These are phyloP conservation scores for Ceuthmochares aereus DNA, from an alignment of 2,113 vertebrate genomes.

Conservation along the genomic window DNA sequence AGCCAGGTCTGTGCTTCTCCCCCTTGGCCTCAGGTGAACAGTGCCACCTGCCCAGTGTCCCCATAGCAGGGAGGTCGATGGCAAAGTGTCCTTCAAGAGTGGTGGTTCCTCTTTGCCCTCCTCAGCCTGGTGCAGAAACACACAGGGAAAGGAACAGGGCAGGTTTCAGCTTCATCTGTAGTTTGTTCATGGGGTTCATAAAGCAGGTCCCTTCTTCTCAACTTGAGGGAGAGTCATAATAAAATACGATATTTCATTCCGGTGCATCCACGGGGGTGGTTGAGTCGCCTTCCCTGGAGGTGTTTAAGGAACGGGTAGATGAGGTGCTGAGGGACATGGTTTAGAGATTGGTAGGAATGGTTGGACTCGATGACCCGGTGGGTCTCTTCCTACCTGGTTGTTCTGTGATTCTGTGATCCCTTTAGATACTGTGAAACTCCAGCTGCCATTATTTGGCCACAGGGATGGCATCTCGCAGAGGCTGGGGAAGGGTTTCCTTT, in stretches of 20 bases:
- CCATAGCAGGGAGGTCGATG: neutral
- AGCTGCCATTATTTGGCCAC: neutral
- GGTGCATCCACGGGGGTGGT: no score
- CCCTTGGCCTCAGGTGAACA: neutral
- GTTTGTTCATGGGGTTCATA: neutral
- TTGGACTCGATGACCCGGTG: no score
- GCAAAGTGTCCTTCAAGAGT: neutral
- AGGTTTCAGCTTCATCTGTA: neutral
- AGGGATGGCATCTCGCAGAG: rapidly evolving
- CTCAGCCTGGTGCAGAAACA: neutral
- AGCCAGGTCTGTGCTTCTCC: neutral
- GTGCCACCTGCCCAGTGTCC: rapidly evolving
- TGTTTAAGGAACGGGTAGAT: no score
- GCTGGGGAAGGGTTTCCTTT: neutral
- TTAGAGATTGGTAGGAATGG: no score
- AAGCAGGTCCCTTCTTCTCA: neutral
- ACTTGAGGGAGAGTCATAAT: neutral
- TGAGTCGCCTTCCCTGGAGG: no score
- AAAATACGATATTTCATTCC: neutral
- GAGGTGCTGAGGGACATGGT: no score
- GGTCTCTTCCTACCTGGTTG: no score
- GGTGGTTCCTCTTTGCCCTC: neutral
- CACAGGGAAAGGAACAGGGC: neutral
- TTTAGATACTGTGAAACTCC: neutral
- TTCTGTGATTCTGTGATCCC: no score